Base-by-base conservation (phyloP, 2,797 vertebrate genomes). In the Mastacembelus armatus region DNA sequence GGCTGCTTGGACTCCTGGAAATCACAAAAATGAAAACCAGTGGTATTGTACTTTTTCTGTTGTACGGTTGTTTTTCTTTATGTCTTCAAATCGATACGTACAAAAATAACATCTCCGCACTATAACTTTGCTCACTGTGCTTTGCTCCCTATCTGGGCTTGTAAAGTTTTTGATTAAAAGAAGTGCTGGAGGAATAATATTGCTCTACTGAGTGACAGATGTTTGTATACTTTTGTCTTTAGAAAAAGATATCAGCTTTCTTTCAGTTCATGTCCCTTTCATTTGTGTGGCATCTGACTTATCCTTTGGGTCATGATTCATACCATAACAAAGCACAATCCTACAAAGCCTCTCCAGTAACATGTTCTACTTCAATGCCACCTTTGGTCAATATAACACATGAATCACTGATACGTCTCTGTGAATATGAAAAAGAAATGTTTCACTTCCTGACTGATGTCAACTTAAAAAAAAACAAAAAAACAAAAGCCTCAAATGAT, bases 211-310 rank as follows among this genome's bases (percentile, higher is more conserved):
- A 35, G 40, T 73, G 72, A 59, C 66, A 64, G 74, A 65, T 62
- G 69, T 79, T 78, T 74, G 62, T 59, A 24, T 69, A 47, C 56
- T 55, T 66, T 70, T 69, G 60, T 74, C 56, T 49, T 56, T 18
- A 35, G 60, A 60, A 66, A 78, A 68, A 75, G 29, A 61, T 65
- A 47, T n/a, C 1, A 24, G 40, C 50, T 67, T 58, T 65, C 40
- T 60, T 66, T 52, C 22, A 48, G 8, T 60, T 55, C 19, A 21
- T n/a, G n/a, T n/a, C n/a, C n/a, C 15, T 50, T 75, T 61, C 51
- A 44, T 63, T 71, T 70, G 47, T 61, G 39, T 56, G 29, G 16
- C 62, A 62, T 68, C 57, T 66, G 43, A 74, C 27, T 42, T 19
- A 30, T 75, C 67, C 55, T 52, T 22, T 18, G 50, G 45, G 64